A percentile compares a stretch with the other conserved stretches of the same genome.
These are phyloP conservation scores for Proteles cristata DNA, from an alignment of 2,113 vertebrate species.

Conservation along the genomic window DNA sequence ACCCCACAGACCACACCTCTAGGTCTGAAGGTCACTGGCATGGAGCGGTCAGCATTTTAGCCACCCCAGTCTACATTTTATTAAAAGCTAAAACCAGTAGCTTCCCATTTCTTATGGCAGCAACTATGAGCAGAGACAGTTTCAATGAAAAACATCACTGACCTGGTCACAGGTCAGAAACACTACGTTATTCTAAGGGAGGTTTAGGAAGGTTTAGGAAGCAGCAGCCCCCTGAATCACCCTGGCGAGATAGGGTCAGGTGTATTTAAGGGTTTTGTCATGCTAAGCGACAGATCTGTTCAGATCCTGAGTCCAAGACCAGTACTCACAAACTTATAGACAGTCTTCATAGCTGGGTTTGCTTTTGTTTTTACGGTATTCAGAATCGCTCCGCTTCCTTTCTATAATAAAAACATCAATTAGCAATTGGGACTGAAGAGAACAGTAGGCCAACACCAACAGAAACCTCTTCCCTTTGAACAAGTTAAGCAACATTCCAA, in stretches of 20 bases:
- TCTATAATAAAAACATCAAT: constrained; percentile 88
- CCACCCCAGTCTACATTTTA: background rate
- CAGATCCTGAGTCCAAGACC: constrained; percentile 68
- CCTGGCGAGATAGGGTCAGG: background rate
- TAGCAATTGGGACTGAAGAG: constrained; percentile 69
- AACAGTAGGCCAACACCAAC: constrained; percentile 72
- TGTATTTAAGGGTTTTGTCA: background rate
- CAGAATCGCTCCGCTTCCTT: constrained; percentile 98
- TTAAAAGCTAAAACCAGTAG: constrained; percentile 11
- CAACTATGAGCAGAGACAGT: background rate
- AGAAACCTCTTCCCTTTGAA: constrained; percentile 69
- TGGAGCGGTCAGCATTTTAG: background rate
- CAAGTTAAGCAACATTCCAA: constrained; percentile 67
- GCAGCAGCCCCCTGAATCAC: background rate
- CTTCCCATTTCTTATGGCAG: background rate
- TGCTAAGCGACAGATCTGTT: constrained; percentile 54
- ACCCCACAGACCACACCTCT: fast-evolving
- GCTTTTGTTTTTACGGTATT: constrained; percentile 98
- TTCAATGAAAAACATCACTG: constrained; percentile 9
- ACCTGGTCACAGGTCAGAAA: constrained; percentile 11
- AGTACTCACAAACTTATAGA: constrained; percentile 98
- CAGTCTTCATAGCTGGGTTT: constrained; percentile 99
- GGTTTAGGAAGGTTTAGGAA: background rate
- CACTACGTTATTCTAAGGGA: background rate
- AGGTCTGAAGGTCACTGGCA: background rate